phyloP scores from a whole-genome alignment of 2,888 invertebrate species.

The Heliconius ismenius region DNA sequence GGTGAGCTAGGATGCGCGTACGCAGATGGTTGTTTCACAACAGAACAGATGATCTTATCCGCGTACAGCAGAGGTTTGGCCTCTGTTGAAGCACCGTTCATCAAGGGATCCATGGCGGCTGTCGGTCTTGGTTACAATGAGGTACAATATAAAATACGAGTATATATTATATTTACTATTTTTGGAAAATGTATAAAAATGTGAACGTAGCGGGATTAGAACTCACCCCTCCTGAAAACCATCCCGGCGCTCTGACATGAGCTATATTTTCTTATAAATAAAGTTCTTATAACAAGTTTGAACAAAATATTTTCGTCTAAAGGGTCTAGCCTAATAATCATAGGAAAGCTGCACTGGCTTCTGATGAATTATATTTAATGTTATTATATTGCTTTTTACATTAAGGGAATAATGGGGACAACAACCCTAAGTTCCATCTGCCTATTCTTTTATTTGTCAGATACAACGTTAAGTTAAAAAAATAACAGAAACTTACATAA shows the following conservation, averaged over 20 bases:
- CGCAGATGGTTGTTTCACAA: conserved; percentile 94
- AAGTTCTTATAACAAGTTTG: too few species aligned
- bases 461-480: neutral
- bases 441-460: neutral
- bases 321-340: too few species aligned
- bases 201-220: neutral
- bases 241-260: neutral
- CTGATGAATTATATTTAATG: too few species aligned
- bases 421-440: neutral
- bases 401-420: too few species aligned
- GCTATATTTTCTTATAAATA: too few species aligned
- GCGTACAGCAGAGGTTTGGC: conserved; percentile 92
- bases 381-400: too few species aligned
- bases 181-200: neutral
- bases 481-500: neutral
- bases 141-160: too few species aligned
- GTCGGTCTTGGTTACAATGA: conserved; percentile 85
- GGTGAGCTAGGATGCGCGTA: conserved; percentile 98
- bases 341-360: too few species aligned
- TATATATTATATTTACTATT: neutral
- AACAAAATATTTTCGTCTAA: too few species aligned
- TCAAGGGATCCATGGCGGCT: conserved; percentile 93
- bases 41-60: conserved; percentile 91
- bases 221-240: neutral
- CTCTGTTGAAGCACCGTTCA: conserved; percentile 85